phyloP scores from a whole-genome alignment of 2,888 invertebrate genomes.

The Acrocera orbiculus region DNA sequence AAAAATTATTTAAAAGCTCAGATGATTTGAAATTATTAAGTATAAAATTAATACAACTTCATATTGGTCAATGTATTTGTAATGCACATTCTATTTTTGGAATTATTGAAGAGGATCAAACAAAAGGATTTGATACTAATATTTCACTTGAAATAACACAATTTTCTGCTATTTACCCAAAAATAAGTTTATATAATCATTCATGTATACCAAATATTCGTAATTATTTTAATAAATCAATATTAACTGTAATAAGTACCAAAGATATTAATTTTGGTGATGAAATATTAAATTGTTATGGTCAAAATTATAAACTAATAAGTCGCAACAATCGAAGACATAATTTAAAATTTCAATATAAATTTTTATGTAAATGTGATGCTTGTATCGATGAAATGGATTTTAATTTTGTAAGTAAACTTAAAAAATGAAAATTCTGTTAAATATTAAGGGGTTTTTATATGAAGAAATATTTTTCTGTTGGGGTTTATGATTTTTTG shows the following conservation, averaged over 20 bases:
- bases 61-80: conserved; percentile 54
- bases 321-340: conserved; percentile 40
- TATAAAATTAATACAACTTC: conserved; percentile 49
- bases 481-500: too few species aligned
- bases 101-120: neutral
- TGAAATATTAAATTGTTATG: conserved; percentile 74
- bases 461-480: too few species aligned
- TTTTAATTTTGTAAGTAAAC: conserved; percentile 6
- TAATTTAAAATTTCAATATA: conserved; percentile 49
- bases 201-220: conserved; percentile 71
- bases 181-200: conserved; percentile 79
- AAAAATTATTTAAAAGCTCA: neutral
- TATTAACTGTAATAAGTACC: conserved; percentile 49
- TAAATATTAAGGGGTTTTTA: too few species aligned
- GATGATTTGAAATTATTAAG: conserved; percentile 26
- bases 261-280: conserved; percentile 42
- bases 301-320: conserved; percentile 53
- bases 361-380: conserved; percentile 56
- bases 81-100: conserved; percentile 51
- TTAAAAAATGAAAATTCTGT: too few species aligned
- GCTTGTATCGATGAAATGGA: conserved; percentile 35
- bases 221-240: conserved; percentile 51
- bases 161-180: conserved; percentile 69
- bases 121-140: neutral
- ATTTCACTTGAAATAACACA: conserved; percentile 27